A percentile compares a stretch with the other conserved stretches of the same genome.
Conservation (phyloP, 1,140 invertebrate genomes). For the Bombyx mandarina region DNA sequence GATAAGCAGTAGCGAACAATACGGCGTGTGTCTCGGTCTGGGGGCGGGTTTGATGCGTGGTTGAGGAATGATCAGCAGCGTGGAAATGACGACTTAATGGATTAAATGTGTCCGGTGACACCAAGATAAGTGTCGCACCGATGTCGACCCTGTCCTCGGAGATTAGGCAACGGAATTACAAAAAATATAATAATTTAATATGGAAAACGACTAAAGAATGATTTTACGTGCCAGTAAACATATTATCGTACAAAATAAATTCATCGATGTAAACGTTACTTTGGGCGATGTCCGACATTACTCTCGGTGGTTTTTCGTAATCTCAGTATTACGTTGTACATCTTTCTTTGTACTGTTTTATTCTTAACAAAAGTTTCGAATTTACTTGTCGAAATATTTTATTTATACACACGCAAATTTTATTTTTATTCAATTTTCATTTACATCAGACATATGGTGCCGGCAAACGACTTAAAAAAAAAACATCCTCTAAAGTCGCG, state of each 20-base stretch:
- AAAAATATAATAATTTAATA: slow-evolving; percentile 59
- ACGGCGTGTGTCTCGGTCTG: slow-evolving; percentile 32
- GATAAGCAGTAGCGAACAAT: slow-evolving; percentile 64
- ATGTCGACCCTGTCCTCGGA: slow-evolving; percentile 52
- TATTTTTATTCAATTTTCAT: too few relatives aligned
- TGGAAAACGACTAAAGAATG: slow-evolving; percentile 50
- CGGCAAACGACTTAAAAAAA: slow-evolving; percentile 34
- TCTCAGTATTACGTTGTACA: too few relatives aligned
- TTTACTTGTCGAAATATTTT: too few relatives aligned
- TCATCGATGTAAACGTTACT: slow-evolving; percentile 14
- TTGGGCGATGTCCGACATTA: slow-evolving; percentile 12
- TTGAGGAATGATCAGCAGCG: slow-evolving; percentile 63
- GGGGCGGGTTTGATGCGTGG: slow-evolving; percentile 58
- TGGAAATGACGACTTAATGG: slow-evolving; percentile 71
- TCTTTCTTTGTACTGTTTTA: too few relatives aligned
- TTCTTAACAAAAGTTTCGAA: too few relatives aligned
- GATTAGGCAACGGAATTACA: slow-evolving; percentile 63
- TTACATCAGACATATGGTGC: slow-evolving; percentile 16
- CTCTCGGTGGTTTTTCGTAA: slow-evolving; percentile 1
- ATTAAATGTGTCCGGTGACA: slow-evolving; percentile 66
- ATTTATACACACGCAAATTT: too few relatives aligned
- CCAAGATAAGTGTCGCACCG: slow-evolving; percentile 62
- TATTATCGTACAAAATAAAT: slow-evolving; percentile 21
- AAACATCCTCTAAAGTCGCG: slow-evolving; percentile 35
- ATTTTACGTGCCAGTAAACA: slow-evolving; percentile 47